phyloP scores from a whole-genome alignment of 2,113 vertebrate species.

The Grammomys dolichurus region DNA sequence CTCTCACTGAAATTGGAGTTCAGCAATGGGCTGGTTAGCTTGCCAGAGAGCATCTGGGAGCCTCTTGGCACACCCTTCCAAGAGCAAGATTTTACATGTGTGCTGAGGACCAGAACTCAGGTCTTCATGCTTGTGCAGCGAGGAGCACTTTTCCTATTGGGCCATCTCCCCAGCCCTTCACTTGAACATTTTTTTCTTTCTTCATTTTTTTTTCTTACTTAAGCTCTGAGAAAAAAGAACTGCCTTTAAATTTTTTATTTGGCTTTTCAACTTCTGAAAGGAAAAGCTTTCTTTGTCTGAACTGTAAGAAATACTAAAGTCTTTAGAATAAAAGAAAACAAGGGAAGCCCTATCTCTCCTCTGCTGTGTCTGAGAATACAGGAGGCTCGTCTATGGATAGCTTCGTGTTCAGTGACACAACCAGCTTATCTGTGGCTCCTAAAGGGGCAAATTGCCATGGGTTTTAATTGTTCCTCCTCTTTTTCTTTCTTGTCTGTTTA shows the following conservation, averaged over 20 bases:
- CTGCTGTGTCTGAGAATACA: not conserved
- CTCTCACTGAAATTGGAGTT: not conserved
- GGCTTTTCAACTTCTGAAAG: not conserved
- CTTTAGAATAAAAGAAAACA: not conserved
- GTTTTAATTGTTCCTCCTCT: not conserved
- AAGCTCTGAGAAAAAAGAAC: not conserved
- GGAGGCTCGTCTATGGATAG: not conserved
- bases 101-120: not conserved
- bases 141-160: not conserved
- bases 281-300: not conserved
- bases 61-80: not conserved
- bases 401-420: not conserved
- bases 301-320: not conserved
- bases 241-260: not conserved
- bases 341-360: not conserved
- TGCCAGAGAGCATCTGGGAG: not conserved
- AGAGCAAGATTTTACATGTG: not conserved
- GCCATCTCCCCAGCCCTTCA: not conserved
- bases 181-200: not conserved
- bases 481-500: not conserved
- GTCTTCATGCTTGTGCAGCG: not conserved
- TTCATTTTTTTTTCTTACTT: not conserved
- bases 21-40: not conserved
- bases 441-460: not conserved
- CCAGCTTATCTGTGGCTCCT: not conserved